Base-by-base conservation (phyloP, 1,140 invertebrate species). In the Drosophila gunungcola region DNA sequence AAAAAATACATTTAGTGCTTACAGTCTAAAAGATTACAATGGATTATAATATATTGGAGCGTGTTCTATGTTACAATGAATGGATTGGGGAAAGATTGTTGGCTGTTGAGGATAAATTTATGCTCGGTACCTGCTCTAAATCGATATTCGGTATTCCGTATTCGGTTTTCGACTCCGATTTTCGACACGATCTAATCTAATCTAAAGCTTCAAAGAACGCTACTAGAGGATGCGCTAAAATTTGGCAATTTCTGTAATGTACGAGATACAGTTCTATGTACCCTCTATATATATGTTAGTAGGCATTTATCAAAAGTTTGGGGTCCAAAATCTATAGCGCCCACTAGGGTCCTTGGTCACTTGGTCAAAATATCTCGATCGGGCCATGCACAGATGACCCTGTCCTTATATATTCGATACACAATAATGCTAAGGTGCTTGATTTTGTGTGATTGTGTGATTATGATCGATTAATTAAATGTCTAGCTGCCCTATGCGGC, bases 161-260 rank as follows among this genome's bases (percentile, higher is more conserved):
- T 49, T 67, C 81, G 73, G 73, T 74, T 58, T 39, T 72, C 68
- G 67, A 53, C 25, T 53, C 27, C 32, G 25, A 39, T 39, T 48
- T n/a, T n/a, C n/a, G 36, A 56, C 53, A 52, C 53, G 42, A 57
- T 70, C 64, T 72, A 72, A 62, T 63, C 72, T 75, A 56, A 41
- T 75, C 52, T 75, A 75, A 65, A 64, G 32, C 53, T 52, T 53
- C 54, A 41, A 75, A 75, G 70, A 75, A 75, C 72, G 52, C 27
- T 64, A 55, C 64, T 75, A 64, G 63, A 54, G 61, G 65, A 78
- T 76, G 78, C 75, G 62, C 75, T 72, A 79, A 86, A 88, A 88
- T 86, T 86, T 86, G 83, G 83, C 83, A 86, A 86, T 76, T 86
- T 88, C 75, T 83, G 82, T 83, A 68, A 70, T 74, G 36, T 74